These are phyloP conservation scores for Noctua janthe DNA, from an alignment of 2,888 invertebrate genomes.

Conservation along the genomic window DNA sequence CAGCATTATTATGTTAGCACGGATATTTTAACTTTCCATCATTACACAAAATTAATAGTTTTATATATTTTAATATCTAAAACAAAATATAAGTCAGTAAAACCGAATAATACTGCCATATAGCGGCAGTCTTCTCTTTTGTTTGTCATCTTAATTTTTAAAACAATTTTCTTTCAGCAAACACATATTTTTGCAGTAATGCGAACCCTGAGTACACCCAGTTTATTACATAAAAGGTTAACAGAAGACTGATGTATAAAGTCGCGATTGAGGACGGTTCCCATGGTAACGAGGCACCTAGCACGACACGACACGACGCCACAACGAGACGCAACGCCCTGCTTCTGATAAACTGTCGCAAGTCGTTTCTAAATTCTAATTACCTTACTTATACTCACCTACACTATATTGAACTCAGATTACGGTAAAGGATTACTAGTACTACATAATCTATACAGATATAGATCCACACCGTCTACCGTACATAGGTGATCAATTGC, in stretches of 20 bases:
- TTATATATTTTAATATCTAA: background rate
- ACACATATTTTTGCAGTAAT: background rate
- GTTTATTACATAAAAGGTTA: slow-evolving; percentile 28
- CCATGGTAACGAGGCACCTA: slow-evolving; percentile 54
- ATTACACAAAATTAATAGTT: background rate
- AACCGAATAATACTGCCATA: background rate
- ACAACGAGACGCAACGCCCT: slow-evolving; percentile 55
- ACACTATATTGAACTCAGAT: slow-evolving; percentile 27
- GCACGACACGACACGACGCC: slow-evolving; percentile 52
- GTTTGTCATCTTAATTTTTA: background rate
- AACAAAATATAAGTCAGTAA: background rate
- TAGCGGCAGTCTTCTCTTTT: background rate
- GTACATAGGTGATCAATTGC: background rate
- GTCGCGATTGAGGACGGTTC: slow-evolving; percentile 54
- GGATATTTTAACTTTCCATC: background rate
- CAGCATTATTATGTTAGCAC: background rate
- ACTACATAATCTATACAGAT: background rate
- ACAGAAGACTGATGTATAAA: slow-evolving; percentile 31
- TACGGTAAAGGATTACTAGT: slow-evolving; percentile 8
- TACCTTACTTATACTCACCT: slow-evolving; percentile 44
- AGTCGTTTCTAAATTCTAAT: slow-evolving; percentile 66
- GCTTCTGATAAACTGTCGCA: slow-evolving; percentile 66
- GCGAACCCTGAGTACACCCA: slow-evolving; percentile 7
- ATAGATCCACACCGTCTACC: background rate
- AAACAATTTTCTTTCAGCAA: background rate